Base-by-base conservation (phyloP, 2,113 vertebrate species). In the Hippocampus abdominalis region DNA sequence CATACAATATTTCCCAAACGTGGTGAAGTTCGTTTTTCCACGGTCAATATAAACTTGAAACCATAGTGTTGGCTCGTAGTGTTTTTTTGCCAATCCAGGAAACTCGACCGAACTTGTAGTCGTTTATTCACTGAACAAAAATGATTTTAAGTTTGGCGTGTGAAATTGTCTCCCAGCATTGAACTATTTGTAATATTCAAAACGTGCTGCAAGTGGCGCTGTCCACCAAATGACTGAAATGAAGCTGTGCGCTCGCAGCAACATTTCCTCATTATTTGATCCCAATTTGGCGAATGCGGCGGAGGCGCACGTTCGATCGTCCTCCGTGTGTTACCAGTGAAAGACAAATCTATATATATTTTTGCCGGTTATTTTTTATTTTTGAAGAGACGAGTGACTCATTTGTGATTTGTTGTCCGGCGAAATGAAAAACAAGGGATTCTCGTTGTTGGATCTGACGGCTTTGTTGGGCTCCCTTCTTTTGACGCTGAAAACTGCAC, bases 381-480 rank as follows among this genome's bases (percentile, higher is more conserved):
- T 48, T 48, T 48, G 3, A 48, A 48, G 46, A 5, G 3, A 48
- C 10, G 0, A 12, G 42, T 13, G 42, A 12, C 27, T 29, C 57
- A 23, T 21, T 23, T 7, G n/a, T 13, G 15, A 48, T 23, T 44
- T 20, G 20, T 51, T n/a, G 1, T 48, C 25, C 3, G 13, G 27
- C 21, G 44, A 9, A 54, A 69, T 69, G 73, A 36, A 8, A 27
- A 7, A 5, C 9, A 60, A 32, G 39, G 8, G 20, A 53, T 53
- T n/a, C 21, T n/a, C 20, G 7, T 15, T 56, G 21, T 16, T 11
- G 20, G 1, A 51, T 10, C 15, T 25, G 36, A 4, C 3, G 59
- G 32, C n/a, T 25, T 74, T 56, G 40, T 62, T 20, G 64, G 72
- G 42, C 46, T 6, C 70, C 62, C 61, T 67, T 63, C 12, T 73